Base-by-base conservation (phyloP, 2,888 invertebrate genomes). In the Neoaliturus tenellus region DNA sequence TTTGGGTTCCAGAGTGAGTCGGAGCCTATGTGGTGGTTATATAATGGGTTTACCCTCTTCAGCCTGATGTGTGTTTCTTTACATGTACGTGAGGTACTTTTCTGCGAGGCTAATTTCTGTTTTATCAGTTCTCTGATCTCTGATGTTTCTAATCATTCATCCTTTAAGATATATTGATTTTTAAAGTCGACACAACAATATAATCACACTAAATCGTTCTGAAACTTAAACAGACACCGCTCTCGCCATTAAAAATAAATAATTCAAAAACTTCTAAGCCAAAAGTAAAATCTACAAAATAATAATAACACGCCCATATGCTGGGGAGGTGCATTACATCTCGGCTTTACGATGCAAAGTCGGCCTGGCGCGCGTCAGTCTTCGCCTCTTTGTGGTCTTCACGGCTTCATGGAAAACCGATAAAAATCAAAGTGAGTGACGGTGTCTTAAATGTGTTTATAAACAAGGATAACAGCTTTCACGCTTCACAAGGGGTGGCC, bases 391-490 rank as follows among this genome's bases (percentile, higher is more conserved):
- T 62, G 71, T 35, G 71, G 71, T 23, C 33, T 41, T 71, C 71
- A 20, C 35, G 20, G 71, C 39, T 71, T 71, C 41, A 35, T 71
- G 39, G 71, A 41, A 71, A 71, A 71, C 35, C 71, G 31, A 41
- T 71, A 71, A 71, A 71, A 71, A 20, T 71, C 71, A 71, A 71
- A 71, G 67, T 33, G 33, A 35, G 41, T 41, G 28, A 8, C 12
- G 35, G 71, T 28, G 35, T 35, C 71, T 23, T 71, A 39, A 71
- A 71, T 71, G 71, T 71, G 71, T 71, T 71, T 71, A 71, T 23
- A 71, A 71, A 71, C 71, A 71, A 2, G 71, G 71, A 5, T 71
- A 51, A 51, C 51, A 23, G 23, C 20, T 51, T 20, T 1, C 44
- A 14, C 44, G 44, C 35, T n/a, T n/a, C n/a, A 10, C 35, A 6